Base-by-base conservation (phyloP, 2,888 invertebrate species). In the Dendrolimus houi region DNA sequence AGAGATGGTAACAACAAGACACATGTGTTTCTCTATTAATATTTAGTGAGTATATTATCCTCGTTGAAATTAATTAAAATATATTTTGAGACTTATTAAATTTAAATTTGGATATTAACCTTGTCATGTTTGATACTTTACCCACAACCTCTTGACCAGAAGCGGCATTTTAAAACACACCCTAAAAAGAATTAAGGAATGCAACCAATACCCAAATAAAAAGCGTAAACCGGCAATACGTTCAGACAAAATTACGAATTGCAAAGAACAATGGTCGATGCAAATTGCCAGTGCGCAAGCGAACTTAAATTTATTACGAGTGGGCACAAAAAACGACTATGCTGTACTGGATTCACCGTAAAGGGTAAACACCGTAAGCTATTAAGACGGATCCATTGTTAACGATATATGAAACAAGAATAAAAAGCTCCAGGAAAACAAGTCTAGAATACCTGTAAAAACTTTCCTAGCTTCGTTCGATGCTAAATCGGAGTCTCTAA, bases 231-330 rank as follows among this genome's bases (percentile, higher is more conserved):
- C 71, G 71, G 77, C 75, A 75, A 73, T 73, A 74, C 74, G 75
- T 75, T 74, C 76, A 68, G 72, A 68, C 73, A 76, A 79, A 86
- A 84, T 85, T 83, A 80, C 80, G 79, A 71, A 80, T 80, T 66
- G 71, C 70, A 60, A 65, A 74, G 79, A 87, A 88, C 88, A 88
- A 89, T 88, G 87, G 86, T 29, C 71, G 72, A 87, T 84, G 88
- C 85, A 87, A 87, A 87, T 87, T 82, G 77, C 72, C 47, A 9
- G 75, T 69, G 72, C 68, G 74, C 72, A 67, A 72, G 67, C 71
- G 65, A 74, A 62, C 70, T 74, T 80, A 83, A 80, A 79, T 84
- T 81, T 80, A 83, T 82, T 72, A 71, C 69, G 66, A 71, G 71
- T 68, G 47, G 47, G 69, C 69, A 68, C 68, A 75, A 80, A 81